Evolutionary conservation across 2,888 invertebrate genomes (phyloP).

Genomic region (Lycocerus yunnanus): DNA sequence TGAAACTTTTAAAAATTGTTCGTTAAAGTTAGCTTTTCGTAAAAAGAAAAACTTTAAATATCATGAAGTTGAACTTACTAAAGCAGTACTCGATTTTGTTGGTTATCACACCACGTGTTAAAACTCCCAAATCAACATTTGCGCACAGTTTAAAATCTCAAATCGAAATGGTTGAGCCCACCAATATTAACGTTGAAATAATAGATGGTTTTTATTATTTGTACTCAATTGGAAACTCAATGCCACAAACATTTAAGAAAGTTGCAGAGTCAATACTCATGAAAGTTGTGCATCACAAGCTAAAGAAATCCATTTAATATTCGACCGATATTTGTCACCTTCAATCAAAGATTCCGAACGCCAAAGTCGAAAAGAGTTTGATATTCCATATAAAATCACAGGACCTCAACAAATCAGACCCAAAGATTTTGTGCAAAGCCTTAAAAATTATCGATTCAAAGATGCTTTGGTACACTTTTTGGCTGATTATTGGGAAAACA

Average conservation of each 20-base stretch:
- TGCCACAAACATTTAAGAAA: conserved; percentile 38
- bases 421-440: conserved; percentile 38
- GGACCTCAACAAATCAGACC: conserved; percentile 44
- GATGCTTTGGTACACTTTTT: conserved; percentile 42
- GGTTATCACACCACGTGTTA: too few relatives aligned
- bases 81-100: too few relatives aligned
- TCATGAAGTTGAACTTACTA: too few relatives aligned
- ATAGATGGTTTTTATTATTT: too few relatives aligned
- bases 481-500: conserved; percentile 38
- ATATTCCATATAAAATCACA: conserved; percentile 40
- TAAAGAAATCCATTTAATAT: conserved; percentile 38
- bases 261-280: conserved; percentile 40
- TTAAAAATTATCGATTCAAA: conserved; percentile 45
- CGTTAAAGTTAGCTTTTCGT: too few relatives aligned
- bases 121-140: too few relatives aligned
- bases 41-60: too few relatives aligned
- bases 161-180: too few relatives aligned
- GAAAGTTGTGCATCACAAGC: conserved; percentile 39
- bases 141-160: too few relatives aligned
- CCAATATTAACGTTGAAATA: too few relatives aligned
- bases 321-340: conserved; percentile 44
- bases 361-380: conserved; percentile 30
- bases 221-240: too few relatives aligned
- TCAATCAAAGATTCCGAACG: conserved; percentile 33
- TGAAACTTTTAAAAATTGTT: too few relatives aligned